Evolutionary conservation across 2,888 invertebrate species (phyloP).

Genomic region (Tiliacea aurago): DNA sequence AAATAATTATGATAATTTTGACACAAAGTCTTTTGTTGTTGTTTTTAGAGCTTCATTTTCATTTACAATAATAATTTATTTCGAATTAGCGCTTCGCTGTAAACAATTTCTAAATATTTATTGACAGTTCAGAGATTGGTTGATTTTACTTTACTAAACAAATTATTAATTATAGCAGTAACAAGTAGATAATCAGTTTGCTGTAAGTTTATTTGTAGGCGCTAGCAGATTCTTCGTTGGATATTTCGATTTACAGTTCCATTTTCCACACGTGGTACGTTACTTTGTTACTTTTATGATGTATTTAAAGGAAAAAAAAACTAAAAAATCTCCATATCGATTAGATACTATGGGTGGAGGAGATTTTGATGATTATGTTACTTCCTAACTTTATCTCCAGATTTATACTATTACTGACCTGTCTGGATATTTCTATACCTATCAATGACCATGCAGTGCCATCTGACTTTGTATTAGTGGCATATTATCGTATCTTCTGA

Average conservation of each 20-base stretch:
- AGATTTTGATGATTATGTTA: not conserved
- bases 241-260: not conserved
- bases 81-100: conserved; percentile 57
- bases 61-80: conserved; percentile 70
- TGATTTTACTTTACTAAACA: conserved; percentile 21
- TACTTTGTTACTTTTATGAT: not conserved
- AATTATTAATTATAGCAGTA: conserved; percentile 31
- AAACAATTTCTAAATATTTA: conserved; percentile 44
- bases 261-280: conserved; percentile 33
- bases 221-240: conserved; percentile 35
- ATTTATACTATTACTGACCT: not conserved
- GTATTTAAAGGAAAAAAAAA: too few species aligned
- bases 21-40: conserved; percentile 70
- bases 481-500: not conserved
- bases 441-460: not conserved
- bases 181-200: conserved; percentile 50
- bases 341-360: too few species aligned
- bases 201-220: conserved; percentile 56
- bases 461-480: not conserved
- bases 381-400: not conserved
- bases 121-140: conserved; percentile 18
- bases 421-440: not conserved
- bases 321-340: too few species aligned
- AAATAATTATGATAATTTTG: conserved; percentile 74
- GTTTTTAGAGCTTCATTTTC: conserved; percentile 70